Conservation (phyloP, 2,797 vertebrate genomes). For the Squalus acanthias region DNA sequence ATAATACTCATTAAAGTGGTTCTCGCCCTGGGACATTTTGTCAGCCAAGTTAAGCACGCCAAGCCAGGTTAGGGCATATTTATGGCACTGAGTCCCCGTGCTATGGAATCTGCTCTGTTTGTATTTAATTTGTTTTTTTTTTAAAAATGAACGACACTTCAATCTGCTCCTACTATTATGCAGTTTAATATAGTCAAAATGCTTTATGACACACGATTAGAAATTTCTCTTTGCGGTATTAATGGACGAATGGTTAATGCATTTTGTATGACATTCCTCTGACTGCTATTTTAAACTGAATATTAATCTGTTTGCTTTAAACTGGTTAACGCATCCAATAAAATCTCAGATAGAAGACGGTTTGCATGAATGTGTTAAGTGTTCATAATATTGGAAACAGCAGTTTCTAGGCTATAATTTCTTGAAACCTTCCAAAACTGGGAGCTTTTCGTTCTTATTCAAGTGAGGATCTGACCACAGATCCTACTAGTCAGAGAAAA, state of each 20-base stretch:
- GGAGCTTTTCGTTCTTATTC: too few relatives aligned
- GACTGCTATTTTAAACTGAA: too few relatives aligned
- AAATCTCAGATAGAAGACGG: too few relatives aligned
- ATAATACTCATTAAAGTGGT: background rate
- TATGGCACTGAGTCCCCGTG: background rate
- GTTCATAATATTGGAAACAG: too few relatives aligned
- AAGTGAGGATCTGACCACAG: too few relatives aligned
- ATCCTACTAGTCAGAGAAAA: too few relatives aligned
- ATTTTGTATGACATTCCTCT: background rate
- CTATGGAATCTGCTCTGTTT: background rate
- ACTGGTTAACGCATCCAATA: too few relatives aligned
- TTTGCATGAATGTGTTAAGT: too few relatives aligned
- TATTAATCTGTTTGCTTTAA: too few relatives aligned
- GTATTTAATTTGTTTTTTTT: background rate
- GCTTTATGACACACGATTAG: background rate
- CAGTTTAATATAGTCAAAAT: background rate
- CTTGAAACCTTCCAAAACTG: too few relatives aligned
- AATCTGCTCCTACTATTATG: background rate
- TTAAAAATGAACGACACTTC: background rate
- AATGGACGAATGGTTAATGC: background rate
- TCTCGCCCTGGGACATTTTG: background rate
- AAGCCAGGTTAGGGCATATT: background rate
- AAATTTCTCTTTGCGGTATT: background rate
- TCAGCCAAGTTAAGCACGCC: background rate
- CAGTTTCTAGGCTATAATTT: too few relatives aligned